phyloP scores from a whole-genome alignment of 2,888 invertebrate genomes.

The Phengaris alcon region DNA sequence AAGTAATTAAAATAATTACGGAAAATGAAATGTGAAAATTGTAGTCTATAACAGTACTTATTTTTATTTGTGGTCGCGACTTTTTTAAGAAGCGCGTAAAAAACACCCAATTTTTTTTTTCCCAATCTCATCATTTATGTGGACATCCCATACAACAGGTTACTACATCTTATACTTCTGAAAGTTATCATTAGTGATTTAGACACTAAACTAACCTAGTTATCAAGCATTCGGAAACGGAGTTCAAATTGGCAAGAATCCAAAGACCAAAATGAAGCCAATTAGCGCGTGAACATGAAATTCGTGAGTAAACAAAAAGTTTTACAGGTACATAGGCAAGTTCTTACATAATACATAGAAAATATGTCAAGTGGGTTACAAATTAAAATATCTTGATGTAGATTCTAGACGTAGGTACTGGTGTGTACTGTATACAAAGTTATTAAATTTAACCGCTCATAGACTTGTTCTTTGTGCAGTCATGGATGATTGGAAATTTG shows the following conservation, averaged over 20 bases:
- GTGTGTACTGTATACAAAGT: too few species aligned
- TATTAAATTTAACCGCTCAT: too few species aligned
- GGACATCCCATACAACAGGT: neutral
- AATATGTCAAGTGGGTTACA: neutral
- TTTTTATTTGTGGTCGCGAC: too few species aligned
- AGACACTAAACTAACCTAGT: slow-evolving; percentile 13
- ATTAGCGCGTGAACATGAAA: neutral
- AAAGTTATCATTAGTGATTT: too few species aligned
- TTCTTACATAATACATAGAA: neutral
- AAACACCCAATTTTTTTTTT: neutral
- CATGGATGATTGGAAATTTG: too few species aligned
- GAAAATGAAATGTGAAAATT: too few species aligned
- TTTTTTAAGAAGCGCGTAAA: too few species aligned
- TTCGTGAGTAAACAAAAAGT: slow-evolving; percentile 1
- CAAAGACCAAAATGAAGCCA: neutral
- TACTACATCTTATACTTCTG: neutral
- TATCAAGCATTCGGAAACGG: slow-evolving; percentile 3
- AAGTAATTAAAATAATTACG: too few species aligned
- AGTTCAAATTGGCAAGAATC: slow-evolving; percentile 9
- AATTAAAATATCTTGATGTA: neutral
- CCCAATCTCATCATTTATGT: neutral
- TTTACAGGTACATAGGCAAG: neutral
- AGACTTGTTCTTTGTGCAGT: too few species aligned
- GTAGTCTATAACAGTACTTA: too few species aligned
- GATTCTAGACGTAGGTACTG: neutral